These are phyloP conservation scores for Onthophagus sagittarius DNA, from an alignment of 2,888 invertebrate genomes.

Conservation along the genomic window DNA sequence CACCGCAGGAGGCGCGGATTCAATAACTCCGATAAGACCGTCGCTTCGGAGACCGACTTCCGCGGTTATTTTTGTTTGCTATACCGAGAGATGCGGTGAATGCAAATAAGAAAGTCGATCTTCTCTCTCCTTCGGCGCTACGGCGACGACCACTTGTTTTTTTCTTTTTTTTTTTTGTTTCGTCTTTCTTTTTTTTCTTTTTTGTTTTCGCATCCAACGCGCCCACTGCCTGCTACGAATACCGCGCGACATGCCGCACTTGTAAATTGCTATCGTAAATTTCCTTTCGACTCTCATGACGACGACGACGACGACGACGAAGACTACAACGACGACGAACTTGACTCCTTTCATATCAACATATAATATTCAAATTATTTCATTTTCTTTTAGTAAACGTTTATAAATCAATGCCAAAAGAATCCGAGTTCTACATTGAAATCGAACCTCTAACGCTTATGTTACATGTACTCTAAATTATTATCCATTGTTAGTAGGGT, in stretches of 20 bases:
- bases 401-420: too few species aligned
- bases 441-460: too few species aligned
- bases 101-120: background rate
- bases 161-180: background rate
- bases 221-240: background rate
- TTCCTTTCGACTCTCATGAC: background rate
- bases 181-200: background rate
- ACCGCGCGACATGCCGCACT: background rate
- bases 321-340: too few species aligned
- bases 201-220: background rate
- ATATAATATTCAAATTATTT: too few species aligned
- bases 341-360: too few species aligned
- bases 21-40: background rate
- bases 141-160: background rate
- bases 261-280: background rate
- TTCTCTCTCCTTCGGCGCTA: background rate
- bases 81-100: background rate
- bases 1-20: background rate
- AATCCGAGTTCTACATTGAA: too few species aligned
- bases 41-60: background rate
- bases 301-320: background rate
- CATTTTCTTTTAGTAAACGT: too few species aligned
- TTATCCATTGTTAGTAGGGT: background rate
- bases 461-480: background rate
- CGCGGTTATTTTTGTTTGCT: background rate